phyloP scores from a whole-genome alignment of 2,888 invertebrate genomes.

The Cryptocephalus moraei region DNA sequence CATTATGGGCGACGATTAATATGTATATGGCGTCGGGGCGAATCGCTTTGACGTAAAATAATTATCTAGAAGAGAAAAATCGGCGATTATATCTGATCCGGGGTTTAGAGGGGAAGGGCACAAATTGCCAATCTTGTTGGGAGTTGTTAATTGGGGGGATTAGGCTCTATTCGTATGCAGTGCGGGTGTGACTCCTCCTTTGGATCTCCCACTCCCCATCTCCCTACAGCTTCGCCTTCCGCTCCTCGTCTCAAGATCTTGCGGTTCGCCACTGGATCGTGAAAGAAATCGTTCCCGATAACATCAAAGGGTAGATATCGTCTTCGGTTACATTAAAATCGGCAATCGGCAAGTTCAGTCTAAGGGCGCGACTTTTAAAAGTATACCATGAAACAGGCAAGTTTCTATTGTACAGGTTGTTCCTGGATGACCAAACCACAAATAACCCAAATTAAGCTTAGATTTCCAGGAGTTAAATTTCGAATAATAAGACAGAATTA shows the following conservation, averaged over 20 bases:
- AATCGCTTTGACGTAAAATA: constrained; percentile 35
- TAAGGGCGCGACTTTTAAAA: no score
- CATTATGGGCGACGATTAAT: constrained; percentile 25
- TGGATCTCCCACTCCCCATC: no score
- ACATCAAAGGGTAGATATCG: constrained; percentile 1
- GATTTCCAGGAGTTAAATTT: no score
- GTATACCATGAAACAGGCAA: no score
- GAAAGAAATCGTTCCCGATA: constrained; percentile 6
- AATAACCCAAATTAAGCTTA: no score
- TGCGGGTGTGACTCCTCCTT: constrained; percentile 13
- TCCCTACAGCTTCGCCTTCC: constrained; percentile 9
- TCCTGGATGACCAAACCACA: no score
- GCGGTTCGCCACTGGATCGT: constrained; percentile 9
- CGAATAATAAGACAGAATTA: no score
- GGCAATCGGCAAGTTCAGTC: no score
- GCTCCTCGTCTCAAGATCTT: constrained; percentile 4
- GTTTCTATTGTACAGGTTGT: no score
- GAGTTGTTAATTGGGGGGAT: constrained; percentile 37
- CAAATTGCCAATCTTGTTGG: constrained; percentile 39
- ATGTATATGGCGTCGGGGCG: constrained; percentile 28
- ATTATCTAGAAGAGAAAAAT: constrained; percentile 35
- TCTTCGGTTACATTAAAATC: neutral
- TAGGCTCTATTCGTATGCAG: constrained; percentile 35
- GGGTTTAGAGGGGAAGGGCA: constrained; percentile 20
- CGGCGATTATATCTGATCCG: constrained; percentile 35